Percentiles rank a stretch among this genome's conserved stretches.
Conservation (phyloP, 2,888 invertebrate genomes). For the Lamellibrachia satsuma region DNA sequence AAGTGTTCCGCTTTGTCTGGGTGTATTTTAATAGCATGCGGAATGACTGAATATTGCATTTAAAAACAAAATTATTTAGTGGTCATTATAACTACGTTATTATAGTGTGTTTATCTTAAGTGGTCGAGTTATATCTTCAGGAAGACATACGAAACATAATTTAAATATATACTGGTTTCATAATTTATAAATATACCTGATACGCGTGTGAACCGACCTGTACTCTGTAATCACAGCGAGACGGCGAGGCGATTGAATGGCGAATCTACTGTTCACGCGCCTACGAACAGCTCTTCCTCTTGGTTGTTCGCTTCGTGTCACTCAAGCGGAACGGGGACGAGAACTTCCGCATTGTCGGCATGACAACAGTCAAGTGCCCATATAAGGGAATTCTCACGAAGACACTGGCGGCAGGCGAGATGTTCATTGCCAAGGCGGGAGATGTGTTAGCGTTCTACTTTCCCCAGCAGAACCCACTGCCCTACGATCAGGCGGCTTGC, state of each 20-base stretch:
- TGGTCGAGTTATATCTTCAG: too few relatives aligned
- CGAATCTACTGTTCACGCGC: background rate
- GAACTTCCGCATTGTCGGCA: background rate
- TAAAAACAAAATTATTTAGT: too few relatives aligned
- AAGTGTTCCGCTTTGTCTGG: too few relatives aligned
- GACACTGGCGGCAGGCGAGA: background rate
- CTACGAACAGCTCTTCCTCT: background rate
- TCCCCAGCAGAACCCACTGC: conserved; percentile 26
- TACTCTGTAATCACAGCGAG: background rate
- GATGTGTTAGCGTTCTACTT: conserved; percentile 28
- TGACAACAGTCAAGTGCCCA: background rate
- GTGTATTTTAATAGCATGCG: too few relatives aligned
- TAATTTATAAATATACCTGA: background rate
- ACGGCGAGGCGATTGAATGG: conserved; percentile 3
- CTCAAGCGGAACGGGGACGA: background rate
- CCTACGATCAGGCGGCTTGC: conserved; percentile 19
- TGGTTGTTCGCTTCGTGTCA: background rate
- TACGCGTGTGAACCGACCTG: too few relatives aligned
- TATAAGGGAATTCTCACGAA: background rate
- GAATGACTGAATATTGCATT: too few relatives aligned
- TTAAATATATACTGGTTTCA: too few relatives aligned
- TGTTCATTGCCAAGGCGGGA: conserved; percentile 20
- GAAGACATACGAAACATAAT: too few relatives aligned
- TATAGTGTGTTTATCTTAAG: too few relatives aligned
- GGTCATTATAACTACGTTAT: too few relatives aligned